These are phyloP conservation scores for Pseudoips prasinana DNA, from an alignment of 2,888 invertebrate species.

Conservation along the genomic window DNA sequence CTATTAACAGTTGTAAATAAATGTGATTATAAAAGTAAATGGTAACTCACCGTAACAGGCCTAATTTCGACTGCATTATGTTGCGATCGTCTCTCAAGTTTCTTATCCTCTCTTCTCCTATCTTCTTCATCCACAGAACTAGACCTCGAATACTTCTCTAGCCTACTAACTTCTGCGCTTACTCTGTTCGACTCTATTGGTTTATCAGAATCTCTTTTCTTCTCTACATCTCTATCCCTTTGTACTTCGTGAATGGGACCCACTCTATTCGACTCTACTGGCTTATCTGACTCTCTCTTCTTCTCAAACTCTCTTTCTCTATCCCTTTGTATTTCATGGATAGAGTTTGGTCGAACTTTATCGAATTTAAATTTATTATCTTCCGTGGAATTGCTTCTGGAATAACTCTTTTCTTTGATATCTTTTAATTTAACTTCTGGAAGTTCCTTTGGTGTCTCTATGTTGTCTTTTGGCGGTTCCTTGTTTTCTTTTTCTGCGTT, in stretches of 20 bases:
- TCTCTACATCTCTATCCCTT: conserved; percentile 4
- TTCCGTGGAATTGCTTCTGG: conserved; percentile 33
- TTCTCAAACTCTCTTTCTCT: no score
- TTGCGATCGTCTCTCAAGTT: conserved; percentile 38
- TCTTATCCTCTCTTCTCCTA: conserved; percentile 35
- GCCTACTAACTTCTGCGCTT: conserved; percentile 44
- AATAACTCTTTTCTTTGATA: conserved; percentile 24
- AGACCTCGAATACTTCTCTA: conserved; percentile 55
- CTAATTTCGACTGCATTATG: conserved; percentile 61
- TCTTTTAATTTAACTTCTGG: conserved; percentile 20
- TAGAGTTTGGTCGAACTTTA: conserved; percentile 32
- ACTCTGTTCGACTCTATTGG: conserved; percentile 35
- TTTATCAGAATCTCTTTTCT: conserved; percentile 26
- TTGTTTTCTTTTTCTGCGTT: conserved; percentile 35
- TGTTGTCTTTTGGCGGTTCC: conserved; percentile 28
- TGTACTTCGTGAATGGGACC: no score
- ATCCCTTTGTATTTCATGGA: conserved; percentile 22
- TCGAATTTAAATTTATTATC: conserved; percentile 16
- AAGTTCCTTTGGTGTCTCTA: conserved; percentile 45
- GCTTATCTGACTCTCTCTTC: no score
- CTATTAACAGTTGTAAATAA: no score
- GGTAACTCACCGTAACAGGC: conserved; percentile 65
- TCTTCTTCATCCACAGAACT: conserved; percentile 53
- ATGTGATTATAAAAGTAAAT: no score
- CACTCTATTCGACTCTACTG: background rate